Evolutionary conservation across 2,797 vertebrate genomes (phyloP).

Genomic region (Tragelaphus eurycerus): DNA sequence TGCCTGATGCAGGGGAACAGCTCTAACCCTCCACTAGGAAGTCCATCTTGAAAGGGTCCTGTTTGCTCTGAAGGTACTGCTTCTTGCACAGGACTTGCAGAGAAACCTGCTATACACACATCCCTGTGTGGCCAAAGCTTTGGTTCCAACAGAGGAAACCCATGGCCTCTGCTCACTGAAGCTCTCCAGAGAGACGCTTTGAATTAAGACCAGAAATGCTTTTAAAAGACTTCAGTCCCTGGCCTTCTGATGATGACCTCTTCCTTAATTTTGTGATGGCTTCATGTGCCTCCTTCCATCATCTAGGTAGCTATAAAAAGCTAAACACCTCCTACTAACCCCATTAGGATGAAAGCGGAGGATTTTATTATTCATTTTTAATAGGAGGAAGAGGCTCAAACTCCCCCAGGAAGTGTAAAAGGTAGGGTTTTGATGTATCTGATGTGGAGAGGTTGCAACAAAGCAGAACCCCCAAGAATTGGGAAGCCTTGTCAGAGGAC

Average conservation of each 20-base stretch:
- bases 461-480: slow-evolving; percentile 64
- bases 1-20: not conserved
- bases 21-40: not conserved
- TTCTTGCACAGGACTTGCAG: not conserved
- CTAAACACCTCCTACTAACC: slow-evolving; percentile 80
- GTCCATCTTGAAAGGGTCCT: slow-evolving; percentile 17
- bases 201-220: slow-evolving; percentile 76
- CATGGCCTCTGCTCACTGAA: not conserved
- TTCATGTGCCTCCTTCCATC: slow-evolving; percentile 76
- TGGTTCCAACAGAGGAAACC: slow-evolving; percentile 16
- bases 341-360: slow-evolving; percentile 81
- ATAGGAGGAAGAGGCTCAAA: slow-evolving; percentile 79
- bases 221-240: slow-evolving; percentile 71
- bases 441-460: slow-evolving; percentile 66
- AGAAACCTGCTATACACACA: not conserved
- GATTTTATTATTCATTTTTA: slow-evolving; percentile 83
- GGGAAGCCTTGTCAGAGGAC: not conserved
- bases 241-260: slow-evolving; percentile 72
- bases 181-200: slow-evolving; percentile 64
- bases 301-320: slow-evolving; percentile 78
- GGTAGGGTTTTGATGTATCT: slow-evolving; percentile 73
- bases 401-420: slow-evolving; percentile 80
- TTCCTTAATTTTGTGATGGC: slow-evolving; percentile 76
- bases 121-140: slow-evolving; percentile 36
- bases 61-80: not conserved